Percentiles rank a stretch among this genome's conserved stretches.
Evolutionary conservation across 2,113 vertebrate genomes (phyloP).

Genomic region (Eudyptes chrysolophus): DNA sequence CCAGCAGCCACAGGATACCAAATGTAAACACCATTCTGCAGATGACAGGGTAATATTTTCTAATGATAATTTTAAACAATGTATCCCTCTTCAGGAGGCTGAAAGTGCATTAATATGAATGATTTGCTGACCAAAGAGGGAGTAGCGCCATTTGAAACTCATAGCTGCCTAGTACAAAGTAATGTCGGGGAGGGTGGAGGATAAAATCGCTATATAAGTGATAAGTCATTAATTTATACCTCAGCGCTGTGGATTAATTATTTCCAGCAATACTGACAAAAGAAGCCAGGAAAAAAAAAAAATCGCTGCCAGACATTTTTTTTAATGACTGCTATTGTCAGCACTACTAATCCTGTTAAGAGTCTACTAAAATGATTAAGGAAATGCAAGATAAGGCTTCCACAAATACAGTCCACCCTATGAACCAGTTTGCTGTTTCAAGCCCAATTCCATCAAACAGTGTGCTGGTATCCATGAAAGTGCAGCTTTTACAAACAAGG

Average conservation of each 20-base stretch:
- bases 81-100: not conserved
- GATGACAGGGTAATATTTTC: not conserved
- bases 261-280: slow-evolving; percentile 4
- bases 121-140: not conserved
- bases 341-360: not conserved
- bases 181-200: not conserved
- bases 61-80: not conserved
- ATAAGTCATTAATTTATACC: not conserved
- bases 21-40: not conserved
- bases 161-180: not conserved
- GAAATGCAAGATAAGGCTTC: not conserved
- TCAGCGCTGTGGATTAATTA: not conserved
- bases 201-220: not conserved
- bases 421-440: not conserved
- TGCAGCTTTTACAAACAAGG: not conserved
- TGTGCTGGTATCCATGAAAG: not conserved
- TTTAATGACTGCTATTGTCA: not conserved
- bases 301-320: not conserved
- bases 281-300: not conserved
- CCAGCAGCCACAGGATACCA: not conserved
- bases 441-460: not conserved
- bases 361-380: not conserved
- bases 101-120: not conserved
- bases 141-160: not conserved
- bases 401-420: not conserved